phyloP scores from a whole-genome alignment of 2,797 vertebrate species.

The Cottoperca gobio region DNA sequence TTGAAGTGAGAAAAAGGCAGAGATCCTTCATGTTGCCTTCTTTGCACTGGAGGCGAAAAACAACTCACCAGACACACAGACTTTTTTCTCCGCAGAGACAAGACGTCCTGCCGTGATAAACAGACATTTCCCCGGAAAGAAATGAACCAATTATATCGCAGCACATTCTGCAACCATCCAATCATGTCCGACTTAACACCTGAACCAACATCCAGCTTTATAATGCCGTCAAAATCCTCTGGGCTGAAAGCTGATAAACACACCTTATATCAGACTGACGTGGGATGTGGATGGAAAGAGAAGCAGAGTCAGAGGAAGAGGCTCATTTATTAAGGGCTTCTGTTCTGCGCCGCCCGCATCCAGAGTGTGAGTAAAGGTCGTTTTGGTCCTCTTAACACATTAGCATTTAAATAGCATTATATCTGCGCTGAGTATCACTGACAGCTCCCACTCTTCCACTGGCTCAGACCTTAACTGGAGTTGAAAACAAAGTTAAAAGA shows the following conservation, averaged over 20 bases:
- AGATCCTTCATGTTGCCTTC: neutral
- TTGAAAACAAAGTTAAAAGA: constrained; percentile 82
- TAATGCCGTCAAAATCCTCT: constrained; percentile 36
- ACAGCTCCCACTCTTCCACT: constrained; percentile 72
- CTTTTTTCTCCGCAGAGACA: neutral
- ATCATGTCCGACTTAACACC: constrained; percentile 40
- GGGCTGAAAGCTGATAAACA: constrained; percentile 45
- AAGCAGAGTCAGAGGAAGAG: constrained; percentile 64
- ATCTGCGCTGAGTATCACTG: constrained; percentile 76
- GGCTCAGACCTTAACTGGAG: constrained; percentile 65
- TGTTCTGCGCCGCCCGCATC: constrained; percentile 50
- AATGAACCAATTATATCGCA: constrained; percentile 4
- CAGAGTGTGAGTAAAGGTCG: constrained; percentile 77
- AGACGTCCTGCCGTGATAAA: neutral
- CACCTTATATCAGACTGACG: constrained; percentile 52
- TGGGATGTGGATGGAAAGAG: constrained; percentile 21
- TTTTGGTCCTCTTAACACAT: constrained; percentile 83
- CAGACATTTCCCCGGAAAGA: neutral
- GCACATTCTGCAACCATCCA: constrained; percentile 7
- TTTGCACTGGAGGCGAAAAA: neutral
- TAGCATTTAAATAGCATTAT: constrained; percentile 86
- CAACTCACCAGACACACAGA: neutral
- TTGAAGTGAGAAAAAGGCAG: neutral
- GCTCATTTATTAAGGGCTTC: constrained; percentile 71
- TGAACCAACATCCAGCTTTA: constrained; percentile 16